These are phyloP conservation scores for Atlantisia rogersi DNA, from an alignment of 2,113 vertebrate genomes.

Conservation along the genomic window DNA sequence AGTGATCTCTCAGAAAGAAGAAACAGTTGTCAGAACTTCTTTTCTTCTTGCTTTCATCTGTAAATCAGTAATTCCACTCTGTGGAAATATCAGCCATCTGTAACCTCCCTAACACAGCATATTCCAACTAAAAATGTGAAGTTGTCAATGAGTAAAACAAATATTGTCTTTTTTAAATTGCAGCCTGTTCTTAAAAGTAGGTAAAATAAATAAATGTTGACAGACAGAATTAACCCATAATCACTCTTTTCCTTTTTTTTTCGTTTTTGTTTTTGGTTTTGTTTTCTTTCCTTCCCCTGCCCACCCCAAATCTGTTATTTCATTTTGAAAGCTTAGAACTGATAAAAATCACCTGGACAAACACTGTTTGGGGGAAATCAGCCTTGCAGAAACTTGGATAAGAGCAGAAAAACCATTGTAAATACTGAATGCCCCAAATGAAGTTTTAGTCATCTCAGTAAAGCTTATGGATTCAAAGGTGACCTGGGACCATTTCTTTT, in stretches of 20 bases:
- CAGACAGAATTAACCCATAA: background rate
- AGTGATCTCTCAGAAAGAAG: background rate
- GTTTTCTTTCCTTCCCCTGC: no score
- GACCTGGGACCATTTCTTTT: background rate
- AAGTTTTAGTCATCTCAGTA: background rate
- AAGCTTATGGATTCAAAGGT: background rate
- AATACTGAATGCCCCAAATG: background rate
- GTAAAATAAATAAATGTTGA: background rate
- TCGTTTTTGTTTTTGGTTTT: background rate
- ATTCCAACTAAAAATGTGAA: background rate
- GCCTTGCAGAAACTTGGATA: background rate
- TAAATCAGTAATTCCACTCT: background rate
- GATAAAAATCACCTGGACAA: background rate
- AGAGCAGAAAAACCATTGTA: background rate
- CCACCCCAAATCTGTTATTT: background rate
- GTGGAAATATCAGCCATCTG: background rate
- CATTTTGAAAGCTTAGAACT: background rate
- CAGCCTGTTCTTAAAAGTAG: background rate
- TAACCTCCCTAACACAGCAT: background rate
- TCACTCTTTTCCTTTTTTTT: background rate
- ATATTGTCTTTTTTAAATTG: rapidly evolving
- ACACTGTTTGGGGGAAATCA: background rate
- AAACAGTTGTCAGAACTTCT: background rate
- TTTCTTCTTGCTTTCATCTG: background rate
- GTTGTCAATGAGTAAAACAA: background rate